Evolutionary conservation across 1,140 invertebrate genomes (phyloP).

Genomic region (Pygmarrhopalites habei): DNA sequence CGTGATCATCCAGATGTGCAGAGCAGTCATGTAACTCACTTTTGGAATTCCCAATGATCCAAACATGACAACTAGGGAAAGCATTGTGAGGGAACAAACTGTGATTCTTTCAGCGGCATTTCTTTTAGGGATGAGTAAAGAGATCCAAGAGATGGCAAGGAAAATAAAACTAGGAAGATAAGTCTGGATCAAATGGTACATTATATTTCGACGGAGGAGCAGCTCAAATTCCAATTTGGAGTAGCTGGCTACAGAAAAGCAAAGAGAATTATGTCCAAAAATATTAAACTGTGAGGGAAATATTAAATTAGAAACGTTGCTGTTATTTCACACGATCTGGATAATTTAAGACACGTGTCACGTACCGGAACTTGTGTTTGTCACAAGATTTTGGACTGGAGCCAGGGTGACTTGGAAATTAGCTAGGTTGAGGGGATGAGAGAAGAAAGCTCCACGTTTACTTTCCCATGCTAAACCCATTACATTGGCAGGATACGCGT

Average conservation of each 20-base stretch:
- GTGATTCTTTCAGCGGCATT: constrained; percentile 55
- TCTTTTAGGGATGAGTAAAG: constrained; percentile 57
- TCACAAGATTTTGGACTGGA: constrained; percentile 14
- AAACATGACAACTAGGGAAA: constrained; percentile 57
- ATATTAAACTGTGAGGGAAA: background rate
- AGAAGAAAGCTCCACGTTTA: constrained; percentile 16
- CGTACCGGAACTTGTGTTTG: constrained; percentile 20
- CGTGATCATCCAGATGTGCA: constrained; percentile 63
- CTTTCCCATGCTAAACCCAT: constrained; percentile 21
- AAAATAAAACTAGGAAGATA: constrained; percentile 57
- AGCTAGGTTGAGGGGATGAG: constrained; percentile 12
- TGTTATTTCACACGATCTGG: too few species aligned
- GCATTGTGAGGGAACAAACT: constrained; percentile 53
- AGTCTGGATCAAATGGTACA: constrained; percentile 55
- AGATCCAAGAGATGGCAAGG: constrained; percentile 59
- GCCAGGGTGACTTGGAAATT: constrained; percentile 28
- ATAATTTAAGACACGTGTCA: too few species aligned
- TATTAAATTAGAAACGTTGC: too few species aligned
- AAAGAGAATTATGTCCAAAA: background rate
- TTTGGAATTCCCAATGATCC: constrained; percentile 57
- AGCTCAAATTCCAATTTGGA: constrained; percentile 39
- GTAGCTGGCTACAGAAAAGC: constrained; percentile 6
- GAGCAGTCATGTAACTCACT: constrained; percentile 57
- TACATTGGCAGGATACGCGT: constrained; percentile 17
- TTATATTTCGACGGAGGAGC: constrained; percentile 52